These are phyloP conservation scores for Sebastes baramenuke DNA, from an alignment of 2,797 vertebrate species.

Conservation along the genomic window DNA sequence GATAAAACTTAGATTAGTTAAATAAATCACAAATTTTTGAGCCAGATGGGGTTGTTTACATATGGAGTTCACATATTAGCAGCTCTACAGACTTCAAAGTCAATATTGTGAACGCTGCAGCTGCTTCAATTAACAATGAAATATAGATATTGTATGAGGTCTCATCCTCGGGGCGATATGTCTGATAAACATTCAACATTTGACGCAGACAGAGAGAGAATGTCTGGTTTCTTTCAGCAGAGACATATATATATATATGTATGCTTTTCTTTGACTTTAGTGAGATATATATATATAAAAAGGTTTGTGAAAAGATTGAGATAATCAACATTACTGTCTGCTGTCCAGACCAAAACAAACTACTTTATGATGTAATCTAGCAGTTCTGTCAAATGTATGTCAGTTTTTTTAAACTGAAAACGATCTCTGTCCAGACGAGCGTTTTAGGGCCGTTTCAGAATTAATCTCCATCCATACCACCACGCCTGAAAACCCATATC, in stretches of 20 bases:
- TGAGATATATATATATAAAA: background rate
- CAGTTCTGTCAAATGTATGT: background rate
- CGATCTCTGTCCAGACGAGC: no score
- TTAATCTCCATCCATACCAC: no score
- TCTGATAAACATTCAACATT: conserved; percentile 13
- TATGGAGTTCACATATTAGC: background rate
- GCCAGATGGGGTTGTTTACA: conserved; percentile 29
- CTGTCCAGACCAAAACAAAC: background rate
- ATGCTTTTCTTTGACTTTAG: no score
- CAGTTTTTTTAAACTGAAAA: background rate
- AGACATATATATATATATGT: background rate
- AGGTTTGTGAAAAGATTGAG: no score
- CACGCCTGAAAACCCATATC: no score
- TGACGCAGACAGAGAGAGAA: background rate
- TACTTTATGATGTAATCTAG: background rate
- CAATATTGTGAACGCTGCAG: background rate
- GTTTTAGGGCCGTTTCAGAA: no score
- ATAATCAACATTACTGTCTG: background rate
- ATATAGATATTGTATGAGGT: conserved; percentile 18
- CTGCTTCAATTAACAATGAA: conserved; percentile 28
- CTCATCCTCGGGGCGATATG: background rate
- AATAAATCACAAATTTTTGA: conserved; percentile 17
- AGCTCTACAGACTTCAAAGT: conserved; percentile 20
- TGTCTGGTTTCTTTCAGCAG: background rate
- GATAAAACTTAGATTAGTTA: conserved; percentile 3